These are phyloP conservation scores for Hydropsyche tenuis DNA, from an alignment of 1,140 invertebrate species.

Conservation along the genomic window DNA sequence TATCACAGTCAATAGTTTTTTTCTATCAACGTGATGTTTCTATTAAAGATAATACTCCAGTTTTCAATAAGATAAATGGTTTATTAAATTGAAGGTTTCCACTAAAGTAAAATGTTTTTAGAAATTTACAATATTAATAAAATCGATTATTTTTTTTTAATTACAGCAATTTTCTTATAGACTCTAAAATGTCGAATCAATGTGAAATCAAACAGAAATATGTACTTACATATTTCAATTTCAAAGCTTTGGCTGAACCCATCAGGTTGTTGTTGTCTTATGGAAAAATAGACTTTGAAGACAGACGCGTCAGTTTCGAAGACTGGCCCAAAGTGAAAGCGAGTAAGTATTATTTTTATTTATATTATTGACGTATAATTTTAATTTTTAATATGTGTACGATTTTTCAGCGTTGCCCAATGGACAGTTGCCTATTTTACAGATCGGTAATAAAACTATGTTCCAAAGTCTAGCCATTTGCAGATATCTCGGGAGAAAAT, in stretches of 20 bases:
- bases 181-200: too few species aligned
- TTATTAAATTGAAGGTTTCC: too few species aligned
- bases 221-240: constrained; percentile 66
- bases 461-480: constrained; percentile 70
- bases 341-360: neutral
- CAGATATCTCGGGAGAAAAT: constrained; percentile 69
- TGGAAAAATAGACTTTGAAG: constrained; percentile 66
- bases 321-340: constrained; percentile 63
- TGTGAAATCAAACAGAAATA: too few species aligned
- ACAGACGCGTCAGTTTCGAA: constrained; percentile 59
- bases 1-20: too few species aligned
- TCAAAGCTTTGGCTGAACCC: constrained; percentile 68
- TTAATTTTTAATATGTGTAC: neutral
- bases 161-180: too few species aligned
- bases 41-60: too few species aligned
- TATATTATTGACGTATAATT: neutral
- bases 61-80: too few species aligned
- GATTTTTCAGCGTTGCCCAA: constrained; percentile 66
- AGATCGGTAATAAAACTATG: constrained; percentile 68
- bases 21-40: too few species aligned
- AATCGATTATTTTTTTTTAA: too few species aligned
- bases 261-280: constrained; percentile 67
- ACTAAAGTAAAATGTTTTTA: too few species aligned
- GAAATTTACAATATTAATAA: too few species aligned
- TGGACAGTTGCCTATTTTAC: constrained; percentile 72